Percentiles rank a stretch among this genome's conserved stretches.
Conservation (phyloP, 1,140 invertebrate species). For the Phymastichus coffea region DNA sequence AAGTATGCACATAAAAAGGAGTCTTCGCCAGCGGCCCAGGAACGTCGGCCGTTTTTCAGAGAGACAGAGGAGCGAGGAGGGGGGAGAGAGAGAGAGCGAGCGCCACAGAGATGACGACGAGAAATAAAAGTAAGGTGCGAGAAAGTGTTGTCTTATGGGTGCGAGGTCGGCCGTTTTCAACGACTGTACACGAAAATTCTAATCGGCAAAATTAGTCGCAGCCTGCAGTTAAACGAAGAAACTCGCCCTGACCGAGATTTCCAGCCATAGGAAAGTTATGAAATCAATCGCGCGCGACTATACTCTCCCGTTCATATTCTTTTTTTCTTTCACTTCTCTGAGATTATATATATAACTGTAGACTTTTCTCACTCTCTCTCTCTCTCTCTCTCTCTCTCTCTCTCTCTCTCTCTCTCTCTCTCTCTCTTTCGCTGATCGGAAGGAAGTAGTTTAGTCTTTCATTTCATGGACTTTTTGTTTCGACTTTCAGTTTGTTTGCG, state of each 20-base stretch:
- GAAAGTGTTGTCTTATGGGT: background rate
- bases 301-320: background rate
- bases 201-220: slow-evolving; percentile 51
- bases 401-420: too few species aligned
- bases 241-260: slow-evolving; percentile 47
- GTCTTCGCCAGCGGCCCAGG: too few species aligned
- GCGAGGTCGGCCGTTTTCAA: slow-evolving; percentile 22
- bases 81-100: background rate
- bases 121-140: background rate
- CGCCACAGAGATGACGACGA: background rate
- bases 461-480: too few species aligned
- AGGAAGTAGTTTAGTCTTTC: too few species aligned
- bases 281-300: slow-evolving; percentile 43
- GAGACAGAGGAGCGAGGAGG: too few species aligned
- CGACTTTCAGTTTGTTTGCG: too few species aligned
- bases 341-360: too few species aligned
- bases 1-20: too few species aligned
- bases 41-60: too few species aligned
- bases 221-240: slow-evolving; percentile 34
- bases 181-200: slow-evolving; percentile 48
- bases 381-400: too few species aligned
- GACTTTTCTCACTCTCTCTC: too few species aligned
- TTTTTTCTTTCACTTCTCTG: background rate
- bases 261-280: slow-evolving; percentile 44
- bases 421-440: too few species aligned